These are phyloP conservation scores for Aldrovandia affinis DNA, from an alignment of 2,797 vertebrate genomes.

Conservation along the genomic window DNA sequence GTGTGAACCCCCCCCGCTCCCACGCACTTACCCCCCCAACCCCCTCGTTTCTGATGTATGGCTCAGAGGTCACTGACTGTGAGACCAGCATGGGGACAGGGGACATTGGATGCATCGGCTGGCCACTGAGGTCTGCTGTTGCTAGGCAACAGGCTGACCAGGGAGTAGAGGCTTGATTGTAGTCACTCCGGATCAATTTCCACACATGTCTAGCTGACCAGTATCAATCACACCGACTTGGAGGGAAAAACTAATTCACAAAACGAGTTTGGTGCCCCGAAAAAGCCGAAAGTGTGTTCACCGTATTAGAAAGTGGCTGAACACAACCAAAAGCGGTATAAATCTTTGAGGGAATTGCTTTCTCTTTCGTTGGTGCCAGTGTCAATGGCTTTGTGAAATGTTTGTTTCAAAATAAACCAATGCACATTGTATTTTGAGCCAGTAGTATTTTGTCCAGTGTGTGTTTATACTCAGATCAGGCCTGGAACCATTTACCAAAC, in stretches of 20 bases:
- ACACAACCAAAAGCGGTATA: slow-evolving; percentile 23
- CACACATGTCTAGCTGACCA: slow-evolving; percentile 55
- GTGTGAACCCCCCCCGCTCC: slow-evolving; percentile 37
- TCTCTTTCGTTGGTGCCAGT: slow-evolving; percentile 41
- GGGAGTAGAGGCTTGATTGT: slow-evolving; percentile 70
- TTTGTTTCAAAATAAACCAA: slow-evolving; percentile 29
- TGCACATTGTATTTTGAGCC: background rate
- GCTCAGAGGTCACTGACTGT: slow-evolving; percentile 58
- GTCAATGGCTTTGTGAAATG: slow-evolving; percentile 38
- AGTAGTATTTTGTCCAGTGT: slow-evolving; percentile 5
- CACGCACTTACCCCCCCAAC: background rate
- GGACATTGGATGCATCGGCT: slow-evolving; percentile 58
- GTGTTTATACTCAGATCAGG: background rate
- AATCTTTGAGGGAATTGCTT: slow-evolving; percentile 24
- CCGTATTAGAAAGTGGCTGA: slow-evolving; percentile 33
- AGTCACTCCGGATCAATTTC: slow-evolving; percentile 76
- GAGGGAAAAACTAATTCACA: slow-evolving; percentile 50
- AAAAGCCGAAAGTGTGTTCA: slow-evolving; percentile 37
- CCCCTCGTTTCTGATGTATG: slow-evolving; percentile 61
- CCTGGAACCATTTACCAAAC: background rate
- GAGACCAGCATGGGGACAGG: slow-evolving; percentile 48
- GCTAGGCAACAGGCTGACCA: slow-evolving; percentile 76
- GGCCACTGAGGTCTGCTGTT: slow-evolving; percentile 62
- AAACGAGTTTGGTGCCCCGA: slow-evolving; percentile 42
- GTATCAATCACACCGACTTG: slow-evolving; percentile 60